Evolutionary conservation across 1,140 invertebrate genomes (phyloP).

Genomic region (Nylanderia fulva): DNA sequence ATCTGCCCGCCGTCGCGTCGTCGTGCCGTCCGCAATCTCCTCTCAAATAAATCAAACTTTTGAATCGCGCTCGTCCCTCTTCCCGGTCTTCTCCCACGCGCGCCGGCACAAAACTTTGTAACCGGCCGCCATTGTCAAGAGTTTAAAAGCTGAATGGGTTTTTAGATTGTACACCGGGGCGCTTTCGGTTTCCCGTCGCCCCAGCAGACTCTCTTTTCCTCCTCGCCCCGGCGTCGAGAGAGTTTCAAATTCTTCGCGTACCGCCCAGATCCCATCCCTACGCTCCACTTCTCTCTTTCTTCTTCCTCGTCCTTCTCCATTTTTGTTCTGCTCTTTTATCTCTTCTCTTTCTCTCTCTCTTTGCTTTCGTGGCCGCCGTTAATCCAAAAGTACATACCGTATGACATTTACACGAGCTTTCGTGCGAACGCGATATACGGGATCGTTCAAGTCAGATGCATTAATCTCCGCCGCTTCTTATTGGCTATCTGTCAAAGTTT

Average conservation of each 20-base stretch:
- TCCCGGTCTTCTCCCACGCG: slow-evolving; percentile 64
- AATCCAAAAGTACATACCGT: slow-evolving; percentile 59
- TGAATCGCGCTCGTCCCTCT: slow-evolving; percentile 76
- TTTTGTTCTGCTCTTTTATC: slow-evolving; percentile 22
- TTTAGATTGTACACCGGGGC: slow-evolving; percentile 82
- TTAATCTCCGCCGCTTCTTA: slow-evolving; percentile 57
- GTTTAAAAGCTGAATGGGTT: slow-evolving; percentile 85
- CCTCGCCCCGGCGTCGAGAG: slow-evolving; percentile 32
- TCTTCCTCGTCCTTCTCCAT: background rate
- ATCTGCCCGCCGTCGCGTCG: slow-evolving; percentile 64
- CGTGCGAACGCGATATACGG: slow-evolving; percentile 38
- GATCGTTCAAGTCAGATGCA: slow-evolving; percentile 54
- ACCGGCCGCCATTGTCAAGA: slow-evolving; percentile 83
- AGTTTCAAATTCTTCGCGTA: slow-evolving; percentile 79
- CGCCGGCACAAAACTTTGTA: slow-evolving; percentile 80
- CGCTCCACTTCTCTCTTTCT: background rate
- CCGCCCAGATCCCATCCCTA: slow-evolving; percentile 24
- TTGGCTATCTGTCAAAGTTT: slow-evolving; percentile 57
- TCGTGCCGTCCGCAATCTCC: slow-evolving; percentile 82
- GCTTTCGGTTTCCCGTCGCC: slow-evolving; percentile 82
- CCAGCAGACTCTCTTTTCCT: slow-evolving; percentile 60
- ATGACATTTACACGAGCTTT: slow-evolving; percentile 53
- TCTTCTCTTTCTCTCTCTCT: slow-evolving; percentile 23
- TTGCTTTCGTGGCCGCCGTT: slow-evolving; percentile 45
- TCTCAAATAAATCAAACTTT: slow-evolving; percentile 86